Evolutionary conservation across 2,888 invertebrate species (phyloP).

Genomic region (Dicycla oo): DNA sequence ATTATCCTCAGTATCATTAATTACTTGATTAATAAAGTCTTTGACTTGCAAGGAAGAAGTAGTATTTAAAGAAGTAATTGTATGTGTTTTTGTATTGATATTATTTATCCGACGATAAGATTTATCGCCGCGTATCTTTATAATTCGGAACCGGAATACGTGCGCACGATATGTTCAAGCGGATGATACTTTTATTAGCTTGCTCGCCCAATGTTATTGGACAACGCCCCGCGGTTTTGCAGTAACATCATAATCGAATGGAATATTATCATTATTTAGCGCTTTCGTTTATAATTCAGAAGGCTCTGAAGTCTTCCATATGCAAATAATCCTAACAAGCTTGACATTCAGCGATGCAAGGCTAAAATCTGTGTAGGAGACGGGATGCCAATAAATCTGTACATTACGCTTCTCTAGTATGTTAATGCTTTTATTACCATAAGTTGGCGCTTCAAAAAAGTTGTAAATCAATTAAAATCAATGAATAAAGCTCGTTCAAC

Average conservation of each 20-base stretch:
- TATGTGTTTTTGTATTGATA: conserved; percentile 40
- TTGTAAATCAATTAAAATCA: conserved; percentile 67
- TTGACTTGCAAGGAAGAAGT: conserved; percentile 16
- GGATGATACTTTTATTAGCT: conserved; percentile 62
- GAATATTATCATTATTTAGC: conserved; percentile 30
- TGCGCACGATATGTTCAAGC: conserved; percentile 52
- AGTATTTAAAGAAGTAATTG: conserved; percentile 31
- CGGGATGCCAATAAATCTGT: conserved; percentile 75
- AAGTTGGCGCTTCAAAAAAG: conserved; percentile 61
- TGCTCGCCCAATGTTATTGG: conserved; percentile 43
- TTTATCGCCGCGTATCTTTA: conserved; percentile 47
- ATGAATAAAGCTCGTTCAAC: conserved; percentile 39
- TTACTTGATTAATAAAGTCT: conserved; percentile 11
- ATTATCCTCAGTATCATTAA: conserved; percentile 37
- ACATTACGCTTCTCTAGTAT: conserved; percentile 63
- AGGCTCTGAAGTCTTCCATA: conserved; percentile 57
- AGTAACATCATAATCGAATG: conserved; percentile 57
- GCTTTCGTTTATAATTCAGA: conserved; percentile 49
- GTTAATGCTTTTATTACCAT: conserved; percentile 72
- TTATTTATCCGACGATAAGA: conserved; percentile 35
- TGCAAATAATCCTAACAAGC: conserved; percentile 70
- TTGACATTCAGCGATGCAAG: conserved; percentile 77
- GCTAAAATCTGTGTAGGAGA: conserved; percentile 72
- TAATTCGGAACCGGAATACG: conserved; percentile 41
- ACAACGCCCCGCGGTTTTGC: conserved; percentile 45